Base-by-base conservation (phyloP, 2,888 invertebrate species). In the Calameuta pallipes region DNA sequence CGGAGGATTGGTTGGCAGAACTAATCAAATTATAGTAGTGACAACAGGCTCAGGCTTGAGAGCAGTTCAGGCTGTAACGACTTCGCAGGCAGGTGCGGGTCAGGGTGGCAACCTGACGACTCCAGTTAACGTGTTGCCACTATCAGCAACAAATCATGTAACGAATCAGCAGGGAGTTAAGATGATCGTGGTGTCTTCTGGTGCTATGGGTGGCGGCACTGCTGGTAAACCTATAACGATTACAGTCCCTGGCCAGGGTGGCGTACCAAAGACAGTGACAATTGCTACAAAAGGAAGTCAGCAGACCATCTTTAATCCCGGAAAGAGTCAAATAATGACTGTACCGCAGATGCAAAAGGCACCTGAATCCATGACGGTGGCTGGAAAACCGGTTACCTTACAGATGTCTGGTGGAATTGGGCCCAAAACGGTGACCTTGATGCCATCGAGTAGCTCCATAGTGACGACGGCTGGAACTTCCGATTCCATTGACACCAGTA, bases 381-480 rank as follows among this genome's bases (percentile, higher is more conserved):
- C 95, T 11, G 95, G 95, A 0, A 95, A 96, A 90, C 95, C 95
- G 31, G 94, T 96, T 3, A 95, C 95, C 1, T 93, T 96, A 70
- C 95, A 95, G 91, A 94, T 95, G 93, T 93, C 95, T 30, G 93
- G 93, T 33, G 92, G 93, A 81, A 86, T 91, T 69, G 93, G 93
- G 34, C 93, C 94, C 75, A 95, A 95, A 90, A 95, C 94, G 0
- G 93, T 95, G 0, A 94, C 95, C 0, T 92, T 95, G 36, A 93
- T 95, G 77, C 93, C 91, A n/a, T 88, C 90, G 82, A 82, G 90
- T 88, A 82, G 91, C 88, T 89, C 91, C 11, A 89, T 91, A 77
- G 89, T 90, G 0, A 89, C 89, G 30, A 89, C 90, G 4, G 86
- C 90, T 1, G 87, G 85, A 33, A 83, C 88, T n/a, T 85, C 86